phyloP scores from a whole-genome alignment of 2,113 vertebrate species.

The Zapornia atra region DNA sequence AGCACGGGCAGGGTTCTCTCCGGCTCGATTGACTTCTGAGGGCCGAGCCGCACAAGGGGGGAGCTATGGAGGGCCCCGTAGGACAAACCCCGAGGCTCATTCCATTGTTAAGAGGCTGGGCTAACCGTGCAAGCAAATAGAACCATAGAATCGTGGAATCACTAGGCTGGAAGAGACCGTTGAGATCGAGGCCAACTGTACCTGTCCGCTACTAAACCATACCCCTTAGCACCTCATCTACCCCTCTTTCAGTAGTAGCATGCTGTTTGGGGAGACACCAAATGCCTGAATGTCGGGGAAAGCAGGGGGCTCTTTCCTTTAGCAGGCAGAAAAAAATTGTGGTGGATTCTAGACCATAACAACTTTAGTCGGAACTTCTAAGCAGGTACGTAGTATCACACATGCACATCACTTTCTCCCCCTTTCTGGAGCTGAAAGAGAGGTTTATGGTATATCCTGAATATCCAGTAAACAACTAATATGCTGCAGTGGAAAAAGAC shows the following conservation, averaged over 20 bases:
- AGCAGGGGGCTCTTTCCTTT: background rate
- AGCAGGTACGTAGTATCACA: background rate
- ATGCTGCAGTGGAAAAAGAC: background rate
- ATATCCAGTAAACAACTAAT: background rate
- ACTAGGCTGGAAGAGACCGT: too few species aligned
- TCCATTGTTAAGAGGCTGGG: background rate
- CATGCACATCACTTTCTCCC: background rate
- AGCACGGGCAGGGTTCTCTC: background rate
- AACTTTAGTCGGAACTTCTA: background rate
- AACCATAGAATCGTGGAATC: too few species aligned
- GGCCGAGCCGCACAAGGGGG: background rate
- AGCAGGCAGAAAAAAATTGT: background rate
- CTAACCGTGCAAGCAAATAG: background rate
- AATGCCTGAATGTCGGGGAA: background rate
- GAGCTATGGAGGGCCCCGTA: background rate
- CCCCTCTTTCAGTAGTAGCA: too few species aligned
- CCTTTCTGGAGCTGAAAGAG: background rate
- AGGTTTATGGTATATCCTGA: background rate
- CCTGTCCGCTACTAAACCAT: too few species aligned
- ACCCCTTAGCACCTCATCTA: too few species aligned
- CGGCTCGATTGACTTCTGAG: background rate
- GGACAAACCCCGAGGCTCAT: background rate
- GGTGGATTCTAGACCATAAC: background rate
- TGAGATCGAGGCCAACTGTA: too few species aligned
- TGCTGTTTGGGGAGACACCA: background rate